phyloP scores from a whole-genome alignment of 2,797 vertebrate species.

The Benthosema pterotum region DNA sequence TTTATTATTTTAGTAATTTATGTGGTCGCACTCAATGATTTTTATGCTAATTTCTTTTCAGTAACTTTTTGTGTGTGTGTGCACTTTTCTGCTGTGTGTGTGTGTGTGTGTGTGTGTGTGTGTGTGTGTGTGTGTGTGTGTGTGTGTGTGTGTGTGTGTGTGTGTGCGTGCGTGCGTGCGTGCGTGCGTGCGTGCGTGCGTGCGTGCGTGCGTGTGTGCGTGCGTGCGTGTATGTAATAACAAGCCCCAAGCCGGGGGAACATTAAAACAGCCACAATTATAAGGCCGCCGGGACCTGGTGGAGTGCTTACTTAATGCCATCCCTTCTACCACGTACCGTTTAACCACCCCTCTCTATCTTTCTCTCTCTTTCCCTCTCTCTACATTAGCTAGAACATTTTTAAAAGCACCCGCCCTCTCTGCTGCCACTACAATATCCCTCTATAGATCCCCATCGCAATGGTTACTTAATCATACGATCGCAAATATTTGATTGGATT shows the following conservation, averaged over 20 bases:
- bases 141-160: not conserved
- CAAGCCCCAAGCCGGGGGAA: constrained; percentile 13
- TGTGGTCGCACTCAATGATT: constrained; percentile 44
- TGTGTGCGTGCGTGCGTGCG: constrained; percentile 2
- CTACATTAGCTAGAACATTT: not conserved
- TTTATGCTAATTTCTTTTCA: constrained; percentile 37
- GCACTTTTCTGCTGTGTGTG: no score
- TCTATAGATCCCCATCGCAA: no score
- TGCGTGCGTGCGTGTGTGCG: no score
- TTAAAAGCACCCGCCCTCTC: no score
- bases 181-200: constrained; percentile 9
- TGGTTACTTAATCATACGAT: no score
- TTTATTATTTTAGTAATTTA: constrained; percentile 54
- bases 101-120: constrained; percentile 7
- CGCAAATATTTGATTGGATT: no score
- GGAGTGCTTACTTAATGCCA: constrained; percentile 11
- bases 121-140: no score
- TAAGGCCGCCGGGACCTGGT: constrained; percentile 4
- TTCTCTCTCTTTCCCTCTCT: not conserved
- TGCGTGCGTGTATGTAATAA: constrained; percentile 7
- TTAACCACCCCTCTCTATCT: not conserved
- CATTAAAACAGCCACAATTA: constrained; percentile 26
- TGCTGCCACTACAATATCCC: no score
- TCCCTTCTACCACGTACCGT: not conserved
- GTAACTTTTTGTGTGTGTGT: constrained; percentile 23